A percentile compares a stretch with the other conserved stretches of the same genome.
phyloP scores from a whole-genome alignment of 2,113 vertebrate species.

The Craseonycteris thonglongyai region DNA sequence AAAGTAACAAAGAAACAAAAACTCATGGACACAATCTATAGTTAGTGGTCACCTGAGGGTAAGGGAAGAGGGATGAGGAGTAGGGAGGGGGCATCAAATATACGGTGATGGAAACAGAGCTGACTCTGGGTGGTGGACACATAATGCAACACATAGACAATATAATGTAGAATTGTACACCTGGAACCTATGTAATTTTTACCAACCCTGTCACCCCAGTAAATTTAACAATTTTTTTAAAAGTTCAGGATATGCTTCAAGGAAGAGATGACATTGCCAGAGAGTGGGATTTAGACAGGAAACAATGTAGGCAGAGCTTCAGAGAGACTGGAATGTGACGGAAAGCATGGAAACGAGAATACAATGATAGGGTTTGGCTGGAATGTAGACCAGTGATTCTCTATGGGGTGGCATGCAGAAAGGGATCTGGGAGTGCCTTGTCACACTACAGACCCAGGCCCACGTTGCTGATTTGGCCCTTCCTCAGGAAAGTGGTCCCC shows the following conservation, averaged over 20 bases:
- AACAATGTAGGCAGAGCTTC: neutral
- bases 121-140: no score
- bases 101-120: no score
- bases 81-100: no score
- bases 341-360: neutral
- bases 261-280: neutral
- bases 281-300: neutral
- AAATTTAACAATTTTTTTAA: no score
- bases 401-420: neutral
- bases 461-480: neutral
- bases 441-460: neutral
- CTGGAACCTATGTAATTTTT: no score
- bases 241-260: neutral
- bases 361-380: neutral
- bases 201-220: no score
- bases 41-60: no score
- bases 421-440: neutral
- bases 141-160: no score
- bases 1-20: no score
- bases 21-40: no score
- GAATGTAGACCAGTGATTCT: neutral
- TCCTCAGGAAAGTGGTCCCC: neutral
- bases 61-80: no score
- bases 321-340: neutral
- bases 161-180: no score